These are phyloP conservation scores for Penelope pileata DNA, from an alignment of 2,113 vertebrate species.

Conservation along the genomic window DNA sequence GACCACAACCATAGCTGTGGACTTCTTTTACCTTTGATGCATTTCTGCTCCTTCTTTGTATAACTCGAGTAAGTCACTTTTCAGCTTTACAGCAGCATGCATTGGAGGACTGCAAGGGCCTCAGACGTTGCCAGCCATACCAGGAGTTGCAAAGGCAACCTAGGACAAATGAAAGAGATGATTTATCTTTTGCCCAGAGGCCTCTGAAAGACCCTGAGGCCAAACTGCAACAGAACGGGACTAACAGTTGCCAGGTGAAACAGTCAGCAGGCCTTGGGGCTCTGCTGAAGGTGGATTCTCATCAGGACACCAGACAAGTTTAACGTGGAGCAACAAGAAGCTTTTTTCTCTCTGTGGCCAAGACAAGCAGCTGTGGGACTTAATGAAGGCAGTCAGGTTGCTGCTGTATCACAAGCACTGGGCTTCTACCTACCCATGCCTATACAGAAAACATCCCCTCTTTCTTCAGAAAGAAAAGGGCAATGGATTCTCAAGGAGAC, in stretches of 20 bases:
- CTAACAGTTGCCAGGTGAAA: background rate
- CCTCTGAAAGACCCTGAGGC: background rate
- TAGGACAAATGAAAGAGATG: background rate
- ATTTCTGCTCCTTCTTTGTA: background rate
- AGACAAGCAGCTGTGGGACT: background rate
- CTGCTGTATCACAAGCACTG: background rate
- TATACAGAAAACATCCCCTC: background rate
- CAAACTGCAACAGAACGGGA: background rate
- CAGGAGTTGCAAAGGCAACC: background rate
- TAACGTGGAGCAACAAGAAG: background rate
- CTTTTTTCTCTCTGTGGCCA: background rate
- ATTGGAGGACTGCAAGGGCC: background rate
- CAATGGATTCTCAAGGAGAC: background rate
- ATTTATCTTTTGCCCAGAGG: background rate
- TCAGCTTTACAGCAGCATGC: background rate
- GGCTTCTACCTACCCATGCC: background rate
- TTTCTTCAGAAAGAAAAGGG: background rate
- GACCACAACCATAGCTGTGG: background rate
- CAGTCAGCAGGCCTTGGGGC: background rate
- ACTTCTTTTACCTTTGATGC: background rate
- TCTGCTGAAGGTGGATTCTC: background rate
- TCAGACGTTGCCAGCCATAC: constrained; percentile 3
- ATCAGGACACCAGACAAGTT: background rate
- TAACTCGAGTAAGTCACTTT: background rate
- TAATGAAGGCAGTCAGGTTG: background rate